Conservation (phyloP, 1,140 invertebrate species). For the Oedothorax gibbosus region DNA sequence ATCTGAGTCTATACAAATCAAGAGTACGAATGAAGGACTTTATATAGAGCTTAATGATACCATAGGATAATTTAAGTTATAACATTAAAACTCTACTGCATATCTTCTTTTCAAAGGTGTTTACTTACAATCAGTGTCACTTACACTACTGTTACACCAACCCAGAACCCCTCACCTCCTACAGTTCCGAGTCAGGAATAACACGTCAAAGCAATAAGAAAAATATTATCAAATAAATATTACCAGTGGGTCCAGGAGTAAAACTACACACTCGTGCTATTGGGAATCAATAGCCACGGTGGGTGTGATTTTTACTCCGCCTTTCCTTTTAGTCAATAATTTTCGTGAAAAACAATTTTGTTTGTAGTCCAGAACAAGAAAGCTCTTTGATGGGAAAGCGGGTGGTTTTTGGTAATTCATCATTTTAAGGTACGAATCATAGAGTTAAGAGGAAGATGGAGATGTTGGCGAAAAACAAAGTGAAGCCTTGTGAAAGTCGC, state of each 20-base stretch:
- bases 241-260: conserved; percentile 13
- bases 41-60: too few relatives aligned
- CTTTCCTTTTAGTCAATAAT: conserved; percentile 33
- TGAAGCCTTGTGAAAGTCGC: too few relatives aligned
- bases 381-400: background rate
- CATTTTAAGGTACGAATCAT: conserved; percentile 7
- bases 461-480: too few relatives aligned
- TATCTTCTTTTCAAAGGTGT: too few relatives aligned
- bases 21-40: too few relatives aligned
- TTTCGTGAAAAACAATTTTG: conserved; percentile 35
- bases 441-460: too few relatives aligned
- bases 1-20: too few relatives aligned
- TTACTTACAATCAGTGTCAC: too few relatives aligned
- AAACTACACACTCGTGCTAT: conserved; percentile 11
- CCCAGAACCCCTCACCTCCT: background rate
- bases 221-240: conserved; percentile 30
- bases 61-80: too few relatives aligned
- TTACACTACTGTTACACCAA: background rate
- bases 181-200: conserved; percentile 13
- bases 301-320: conserved; percentile 22
- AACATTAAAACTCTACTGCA: too few relatives aligned
- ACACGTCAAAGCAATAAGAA: conserved; percentile 38
- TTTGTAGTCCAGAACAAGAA: conserved; percentile 11
- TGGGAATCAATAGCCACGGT: conserved; percentile 12
- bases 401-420: conserved; percentile 1